Evolutionary conservation across 2,888 invertebrate species (phyloP), one percentile per base, ranked within the genome.

Genomic region (Pyrrhia umbra): DNA sequence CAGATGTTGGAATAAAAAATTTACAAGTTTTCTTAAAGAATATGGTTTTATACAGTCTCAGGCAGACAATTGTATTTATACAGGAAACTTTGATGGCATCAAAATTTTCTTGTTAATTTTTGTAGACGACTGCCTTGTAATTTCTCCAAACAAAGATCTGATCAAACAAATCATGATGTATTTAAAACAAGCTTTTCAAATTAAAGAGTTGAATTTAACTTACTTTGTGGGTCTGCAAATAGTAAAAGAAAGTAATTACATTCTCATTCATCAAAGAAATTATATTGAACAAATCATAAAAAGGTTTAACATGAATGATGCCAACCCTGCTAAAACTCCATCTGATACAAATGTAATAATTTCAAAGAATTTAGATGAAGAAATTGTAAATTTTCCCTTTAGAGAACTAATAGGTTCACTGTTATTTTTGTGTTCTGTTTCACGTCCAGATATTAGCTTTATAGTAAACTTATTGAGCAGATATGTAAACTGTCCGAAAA

Each of bases 361-460:
- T 15, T 6, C 27, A 10, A 79, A 67, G 13, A 77, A 68, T 56
- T 0, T 39, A 1, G 56, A 62, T 59, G 54, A 70, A 40, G 30
- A 10, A 16, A 0, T 18, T 47, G n/a, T 65, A n/a, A 34, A 60
- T 43, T 76, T 73, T 63, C 63, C 63, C 0, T 63, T 52, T n/a
- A 51, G 57, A 20, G 57, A 63, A 52, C 13, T 10, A 3, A 47
- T 57, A 18, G 57, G 52, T 6, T 47, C 2, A 1, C n/a, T 63
- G 9, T 6, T 63, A 8, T 57, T 57, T 42, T 25, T 52, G 3
- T 10, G 27, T 23, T 50, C 34, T n/a, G 57, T 55, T 0, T 49
- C 54, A 8, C 6, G 58, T 8, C 67, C 59, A 4, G 59, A 68
- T 6, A 68, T 59, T 21, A 15, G 15, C 1, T 68, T 43, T 63